A percentile compares a stretch with the other conserved stretches of the same genome.
Evolutionary conservation across 1,140 invertebrate genomes (phyloP).

Genomic region (Drosophila funebris): DNA sequence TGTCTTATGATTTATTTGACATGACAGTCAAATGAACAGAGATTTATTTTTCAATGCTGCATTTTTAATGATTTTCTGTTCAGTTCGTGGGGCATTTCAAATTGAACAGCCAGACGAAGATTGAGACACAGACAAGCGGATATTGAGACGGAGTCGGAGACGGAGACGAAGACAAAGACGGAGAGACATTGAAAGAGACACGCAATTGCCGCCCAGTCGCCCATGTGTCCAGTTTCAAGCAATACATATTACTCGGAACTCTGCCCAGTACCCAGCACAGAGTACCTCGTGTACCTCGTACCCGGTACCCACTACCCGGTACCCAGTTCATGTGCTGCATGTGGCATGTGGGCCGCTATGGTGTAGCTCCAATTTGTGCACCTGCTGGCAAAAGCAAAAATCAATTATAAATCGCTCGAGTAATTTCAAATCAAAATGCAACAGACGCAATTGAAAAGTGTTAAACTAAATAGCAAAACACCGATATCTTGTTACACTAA

Average conservation of each 20-base stretch:
- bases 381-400: constrained; percentile 63
- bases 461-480: neutral
- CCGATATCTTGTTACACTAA: neutral
- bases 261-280: neutral
- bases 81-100: constrained; percentile 39
- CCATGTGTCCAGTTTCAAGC: neutral
- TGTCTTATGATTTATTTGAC: constrained; percentile 78
- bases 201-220: constrained; percentile 42
- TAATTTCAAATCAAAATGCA: constrained; percentile 44
- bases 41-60: constrained; percentile 73
- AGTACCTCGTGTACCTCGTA: neutral
- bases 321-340: constrained; percentile 9
- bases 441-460: neutral
- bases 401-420: constrained; percentile 58
- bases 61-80: constrained; percentile 66
- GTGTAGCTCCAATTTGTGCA: constrained; percentile 53
- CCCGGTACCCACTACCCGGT: neutral
- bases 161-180: too few species aligned
- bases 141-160: constrained; percentile 23
- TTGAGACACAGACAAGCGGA: constrained; percentile 35
- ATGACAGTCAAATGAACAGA: constrained; percentile 75
- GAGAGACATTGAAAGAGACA: constrained; percentile 14
- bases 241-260: constrained; percentile 7
- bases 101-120: constrained; percentile 33
- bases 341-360: constrained; percentile 19